Percentiles rank a stretch among this genome's conserved stretches.
Evolutionary conservation across 2,113 vertebrate genomes (phyloP).

Genomic region (Phocoena phocoena): DNA sequence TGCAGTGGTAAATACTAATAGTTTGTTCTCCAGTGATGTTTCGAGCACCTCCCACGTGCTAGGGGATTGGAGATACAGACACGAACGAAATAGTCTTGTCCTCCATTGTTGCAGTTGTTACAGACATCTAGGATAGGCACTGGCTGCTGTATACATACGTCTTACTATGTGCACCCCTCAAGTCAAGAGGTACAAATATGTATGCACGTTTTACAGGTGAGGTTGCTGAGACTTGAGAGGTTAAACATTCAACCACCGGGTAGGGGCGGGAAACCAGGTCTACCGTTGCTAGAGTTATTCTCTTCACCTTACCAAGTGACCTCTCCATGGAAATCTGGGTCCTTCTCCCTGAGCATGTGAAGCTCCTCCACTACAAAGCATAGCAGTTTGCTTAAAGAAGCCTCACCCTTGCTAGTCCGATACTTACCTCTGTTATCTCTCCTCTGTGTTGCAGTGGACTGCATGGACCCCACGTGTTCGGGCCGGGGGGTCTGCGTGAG

Average conservation of each 20-base stretch:
- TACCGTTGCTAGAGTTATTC: background rate
- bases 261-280: background rate
- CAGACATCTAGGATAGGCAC: background rate
- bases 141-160: background rate
- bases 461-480: conserved; percentile 96
- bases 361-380: background rate
- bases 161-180: background rate
- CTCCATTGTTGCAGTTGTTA: background rate
- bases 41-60: background rate
- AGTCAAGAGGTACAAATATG: background rate
- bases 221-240: background rate
- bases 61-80: background rate
- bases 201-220: background rate
- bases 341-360: background rate
- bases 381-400: background rate
- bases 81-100: background rate
- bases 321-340: accelerated
- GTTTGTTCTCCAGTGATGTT: background rate
- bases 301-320: background rate
- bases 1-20: background rate
- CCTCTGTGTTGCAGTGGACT: conserved; percentile 89
- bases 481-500: conserved; percentile 95
- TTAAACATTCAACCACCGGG: background rate
- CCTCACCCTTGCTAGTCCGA: background rate
- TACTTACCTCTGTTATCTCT: background rate